phyloP scores from a whole-genome alignment of 2,888 invertebrate species.

The Pterobdella sp. region DNA sequence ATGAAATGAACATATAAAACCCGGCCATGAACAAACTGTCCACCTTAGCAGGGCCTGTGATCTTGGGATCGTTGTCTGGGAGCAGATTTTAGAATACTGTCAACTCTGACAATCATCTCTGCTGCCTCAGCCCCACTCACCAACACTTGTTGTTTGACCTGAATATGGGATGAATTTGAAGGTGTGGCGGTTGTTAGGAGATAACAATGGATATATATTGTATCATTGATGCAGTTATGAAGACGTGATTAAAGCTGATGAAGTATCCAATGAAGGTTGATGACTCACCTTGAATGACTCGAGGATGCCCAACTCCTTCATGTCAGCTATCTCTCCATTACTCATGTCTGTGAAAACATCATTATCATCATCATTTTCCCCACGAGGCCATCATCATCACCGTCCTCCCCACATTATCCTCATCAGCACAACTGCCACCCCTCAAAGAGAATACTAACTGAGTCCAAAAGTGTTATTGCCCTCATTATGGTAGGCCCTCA shows the following conservation, averaged over 20 bases:
- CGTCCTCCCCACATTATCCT: background rate
- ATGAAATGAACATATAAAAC: too few relatives aligned
- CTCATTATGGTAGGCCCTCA: conserved; percentile 80
- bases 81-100: conserved; percentile 80
- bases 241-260: background rate
- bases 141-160: conserved; percentile 87
- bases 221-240: background rate
- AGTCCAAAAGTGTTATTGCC: conserved; percentile 71
- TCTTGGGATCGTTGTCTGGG: conserved; percentile 68
- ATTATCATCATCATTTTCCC: background rate
- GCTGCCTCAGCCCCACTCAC: conserved; percentile 91
- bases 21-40: background rate
- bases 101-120: conserved; percentile 96
- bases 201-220: background rate
- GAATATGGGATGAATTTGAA: background rate
- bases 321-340: conserved; percentile 73
- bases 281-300: conserved; percentile 85
- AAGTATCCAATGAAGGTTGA: background rate
- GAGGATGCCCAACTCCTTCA: conserved; percentile 81
- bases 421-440: background rate
- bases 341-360: conserved; percentile 37
- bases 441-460: conserved; percentile 54
- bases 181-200: background rate
- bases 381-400: background rate
- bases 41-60: conserved; percentile 27